Percentiles rank a stretch among this genome's conserved stretches.
Conservation (phyloP, 2,113 vertebrate genomes). For the Struthidea cinerea region DNA sequence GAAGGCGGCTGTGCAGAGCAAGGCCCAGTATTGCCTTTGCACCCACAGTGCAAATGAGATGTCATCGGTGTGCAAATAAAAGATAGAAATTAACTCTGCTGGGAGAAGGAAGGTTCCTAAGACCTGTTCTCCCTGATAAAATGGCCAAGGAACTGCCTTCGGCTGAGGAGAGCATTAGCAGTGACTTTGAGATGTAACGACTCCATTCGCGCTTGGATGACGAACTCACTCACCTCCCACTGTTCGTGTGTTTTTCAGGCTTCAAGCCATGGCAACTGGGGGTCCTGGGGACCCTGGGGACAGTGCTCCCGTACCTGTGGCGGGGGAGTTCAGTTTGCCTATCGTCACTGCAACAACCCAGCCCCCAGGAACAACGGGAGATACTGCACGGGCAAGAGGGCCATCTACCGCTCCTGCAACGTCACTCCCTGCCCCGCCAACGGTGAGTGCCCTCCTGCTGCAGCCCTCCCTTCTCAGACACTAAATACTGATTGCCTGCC, state of each 20-base stretch:
- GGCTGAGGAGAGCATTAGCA: not conserved
- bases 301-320: conserved; percentile 89
- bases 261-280: conserved; percentile 96
- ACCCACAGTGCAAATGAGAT: not conserved
- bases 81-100: not conserved
- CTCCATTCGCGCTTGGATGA: not conserved
- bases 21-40: not conserved
- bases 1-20: not conserved
- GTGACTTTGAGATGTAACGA: not conserved
- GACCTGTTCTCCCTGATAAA: not conserved
- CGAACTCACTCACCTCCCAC: not conserved
- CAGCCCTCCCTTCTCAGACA: not conserved
- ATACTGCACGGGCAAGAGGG: conserved; percentile 93
- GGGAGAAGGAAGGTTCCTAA: not conserved
- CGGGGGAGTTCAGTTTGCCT: conserved; percentile 91
- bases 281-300: conserved; percentile 95
- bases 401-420: conserved; percentile 90
- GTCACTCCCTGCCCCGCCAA: conserved; percentile 77
- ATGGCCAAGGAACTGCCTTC: not conserved
- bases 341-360: conserved; percentile 95
- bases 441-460: conserved; percentile 67
- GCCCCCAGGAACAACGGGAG: conserved; percentile 91
- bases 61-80: not conserved
- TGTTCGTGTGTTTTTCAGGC: conserved; percentile 72
- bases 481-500: not conserved